Evolutionary conservation across 2,113 vertebrate genomes (phyloP).

Genomic region (Chamaetylas fuelleborni): DNA sequence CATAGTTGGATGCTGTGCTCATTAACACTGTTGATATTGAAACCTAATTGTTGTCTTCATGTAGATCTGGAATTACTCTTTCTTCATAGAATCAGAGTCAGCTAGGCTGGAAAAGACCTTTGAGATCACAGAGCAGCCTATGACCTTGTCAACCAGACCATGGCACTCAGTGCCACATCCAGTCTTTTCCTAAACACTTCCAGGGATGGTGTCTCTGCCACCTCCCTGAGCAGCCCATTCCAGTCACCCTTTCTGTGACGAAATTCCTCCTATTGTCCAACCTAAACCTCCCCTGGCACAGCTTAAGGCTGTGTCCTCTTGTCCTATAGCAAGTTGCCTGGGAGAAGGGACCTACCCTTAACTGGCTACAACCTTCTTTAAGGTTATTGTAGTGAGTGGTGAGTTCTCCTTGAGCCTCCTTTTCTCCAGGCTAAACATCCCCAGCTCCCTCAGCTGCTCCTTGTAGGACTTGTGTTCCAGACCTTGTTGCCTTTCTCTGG

Average conservation of each 20-base stretch:
- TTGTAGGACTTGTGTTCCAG: rapidly evolving
- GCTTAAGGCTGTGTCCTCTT: not conserved
- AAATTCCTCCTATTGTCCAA: not conserved
- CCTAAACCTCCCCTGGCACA: not conserved
- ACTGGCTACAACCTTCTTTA: not conserved
- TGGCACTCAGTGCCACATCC: not conserved
- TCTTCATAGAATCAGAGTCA: not conserved
- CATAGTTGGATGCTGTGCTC: not conserved
- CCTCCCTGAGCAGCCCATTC: not conserved
- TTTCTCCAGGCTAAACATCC: not conserved
- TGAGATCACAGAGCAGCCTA: not conserved
- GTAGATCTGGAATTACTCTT: not conserved
- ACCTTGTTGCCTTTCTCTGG: not conserved
- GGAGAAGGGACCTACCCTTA: too few relatives aligned
- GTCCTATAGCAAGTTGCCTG: not conserved
- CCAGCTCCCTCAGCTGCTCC: not conserved
- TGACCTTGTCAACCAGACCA: not conserved
- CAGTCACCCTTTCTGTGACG: not conserved
- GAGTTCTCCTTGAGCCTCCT: not conserved
- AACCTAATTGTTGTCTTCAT: not conserved
- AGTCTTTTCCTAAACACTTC: not conserved
- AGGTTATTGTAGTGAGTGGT: not conserved
- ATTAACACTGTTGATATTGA: not conserved
- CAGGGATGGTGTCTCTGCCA: not conserved
- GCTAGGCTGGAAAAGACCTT: not conserved